Evolutionary conservation across 2,113 vertebrate species (phyloP), one percentile per base, ranked within the genome.

Genomic region (Tiliqua scincoides): DNA sequence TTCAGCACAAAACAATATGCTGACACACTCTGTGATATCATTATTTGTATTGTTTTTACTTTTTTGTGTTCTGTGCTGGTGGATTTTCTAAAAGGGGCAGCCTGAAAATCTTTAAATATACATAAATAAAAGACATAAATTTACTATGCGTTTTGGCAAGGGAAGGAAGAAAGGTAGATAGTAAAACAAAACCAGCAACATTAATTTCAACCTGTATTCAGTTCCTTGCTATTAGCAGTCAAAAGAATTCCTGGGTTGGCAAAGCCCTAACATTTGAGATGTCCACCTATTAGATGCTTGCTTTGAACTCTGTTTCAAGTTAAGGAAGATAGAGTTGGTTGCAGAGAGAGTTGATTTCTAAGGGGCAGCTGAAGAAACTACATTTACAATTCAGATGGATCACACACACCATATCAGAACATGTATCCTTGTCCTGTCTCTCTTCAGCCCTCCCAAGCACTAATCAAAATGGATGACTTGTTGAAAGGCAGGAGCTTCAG

Each of bases 401-500:
- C 83, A 78, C 0, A 5, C 4, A n/a, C 14, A 12, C 30, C 71
- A 37, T 11, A 32, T 37, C 0, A 0, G 1, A 3, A 57, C 54
- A 57, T 12, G 14, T 27, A 35, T 11, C 18, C 20, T 35, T 43
- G 30, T 20, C 18, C 43, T 48, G 9, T 4, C 14, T 62, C 11
- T 43, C 40, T 20, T 9, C 6, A 52, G 40, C 9, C 30, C 54
- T 57, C 17, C 27, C 20, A 43, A 57, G 25, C 21, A 35, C 48
- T 70, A 15, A 25, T 14, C 40, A 86, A 21, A 20, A 73, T 61
- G 30, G 27, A 32, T 6, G 12, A 30, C 14, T 65, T 37, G 54
- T 67, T 91, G 70, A 88, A 84, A 84, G 35, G 25, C n/a, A 74
- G 54, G 18, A 71, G 3, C 6, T 86, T 83, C 65, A 0, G 6